Evolutionary conservation across 2,113 vertebrate species (phyloP).

Genomic region (Thomomys bottae): DNA sequence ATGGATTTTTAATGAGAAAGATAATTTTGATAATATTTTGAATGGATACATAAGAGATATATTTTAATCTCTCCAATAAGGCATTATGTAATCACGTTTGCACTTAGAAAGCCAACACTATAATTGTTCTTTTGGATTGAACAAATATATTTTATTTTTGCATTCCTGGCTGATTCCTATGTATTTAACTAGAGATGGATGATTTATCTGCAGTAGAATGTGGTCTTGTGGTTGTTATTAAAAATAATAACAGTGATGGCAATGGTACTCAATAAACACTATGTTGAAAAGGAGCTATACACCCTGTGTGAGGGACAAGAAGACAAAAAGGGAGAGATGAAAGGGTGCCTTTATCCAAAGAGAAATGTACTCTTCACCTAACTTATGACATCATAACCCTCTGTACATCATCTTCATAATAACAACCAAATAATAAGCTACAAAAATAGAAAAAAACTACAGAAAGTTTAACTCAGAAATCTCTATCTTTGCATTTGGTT

Average conservation of each 20-base stretch:
- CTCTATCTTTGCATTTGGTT: too few species aligned
- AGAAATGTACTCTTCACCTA: too few species aligned
- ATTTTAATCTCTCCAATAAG: background rate
- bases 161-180: constrained; percentile 61
- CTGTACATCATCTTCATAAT: too few species aligned
- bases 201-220: constrained; percentile 2
- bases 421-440: too few species aligned
- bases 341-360: too few species aligned
- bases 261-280: too few species aligned
- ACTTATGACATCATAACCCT: too few species aligned
- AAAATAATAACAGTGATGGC: background rate
- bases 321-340: too few species aligned
- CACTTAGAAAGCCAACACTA: constrained; percentile 69
- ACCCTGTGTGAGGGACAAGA: too few species aligned
- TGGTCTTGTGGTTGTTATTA: constrained; percentile 44
- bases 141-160: constrained; percentile 73
- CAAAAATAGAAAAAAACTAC: background rate
- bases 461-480: constrained; percentile 45
- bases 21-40: background rate
- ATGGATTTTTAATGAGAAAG: background rate
- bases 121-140: constrained; percentile 59
- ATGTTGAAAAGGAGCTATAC: too few species aligned
- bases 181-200: constrained; percentile 16
- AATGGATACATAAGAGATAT: background rate
- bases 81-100: background rate